phyloP scores from a whole-genome alignment of 2,113 vertebrate genomes.

The Chiloscyllium plagiosum region DNA sequence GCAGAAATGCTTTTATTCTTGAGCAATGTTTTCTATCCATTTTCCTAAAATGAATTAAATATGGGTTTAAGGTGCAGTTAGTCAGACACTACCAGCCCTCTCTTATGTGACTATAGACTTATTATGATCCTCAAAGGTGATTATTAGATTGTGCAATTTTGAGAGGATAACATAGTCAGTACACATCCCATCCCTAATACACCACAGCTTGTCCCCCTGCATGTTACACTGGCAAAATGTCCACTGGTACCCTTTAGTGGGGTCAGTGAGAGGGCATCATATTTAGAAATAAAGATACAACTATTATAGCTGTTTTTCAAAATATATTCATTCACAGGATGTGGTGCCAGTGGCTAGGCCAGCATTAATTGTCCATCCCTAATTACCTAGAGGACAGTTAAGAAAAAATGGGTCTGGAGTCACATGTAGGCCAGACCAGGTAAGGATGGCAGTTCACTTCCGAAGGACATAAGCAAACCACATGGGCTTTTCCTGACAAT shows the following conservation, averaged over 20 bases:
- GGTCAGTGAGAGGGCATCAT: neutral
- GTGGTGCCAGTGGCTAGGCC: too few relatives aligned
- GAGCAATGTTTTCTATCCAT: neutral
- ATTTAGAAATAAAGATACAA: neutral
- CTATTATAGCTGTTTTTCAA: too few relatives aligned
- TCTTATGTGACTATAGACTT: neutral
- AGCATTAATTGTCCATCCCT: too few relatives aligned
- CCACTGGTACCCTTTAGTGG: neutral
- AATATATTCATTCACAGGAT: too few relatives aligned
- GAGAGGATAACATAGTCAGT: neutral
- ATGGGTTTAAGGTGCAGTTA: neutral
- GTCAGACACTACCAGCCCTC: neutral
- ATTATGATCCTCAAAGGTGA: neutral
- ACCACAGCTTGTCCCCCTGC: neutral
- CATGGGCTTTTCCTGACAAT: too few relatives aligned
- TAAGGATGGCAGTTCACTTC: too few relatives aligned
- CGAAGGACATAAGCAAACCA: too few relatives aligned
- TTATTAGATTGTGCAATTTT: neutral
- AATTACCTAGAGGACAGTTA: too few relatives aligned
- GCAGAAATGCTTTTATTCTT: neutral
- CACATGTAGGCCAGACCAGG: too few relatives aligned
- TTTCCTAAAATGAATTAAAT: neutral
- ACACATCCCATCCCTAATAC: neutral
- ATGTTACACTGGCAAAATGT: neutral
- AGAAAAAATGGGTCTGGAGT: too few relatives aligned